Evolutionary conservation across 2,888 invertebrate species (phyloP).

Genomic region (Megastigmus dorsalis): DNA sequence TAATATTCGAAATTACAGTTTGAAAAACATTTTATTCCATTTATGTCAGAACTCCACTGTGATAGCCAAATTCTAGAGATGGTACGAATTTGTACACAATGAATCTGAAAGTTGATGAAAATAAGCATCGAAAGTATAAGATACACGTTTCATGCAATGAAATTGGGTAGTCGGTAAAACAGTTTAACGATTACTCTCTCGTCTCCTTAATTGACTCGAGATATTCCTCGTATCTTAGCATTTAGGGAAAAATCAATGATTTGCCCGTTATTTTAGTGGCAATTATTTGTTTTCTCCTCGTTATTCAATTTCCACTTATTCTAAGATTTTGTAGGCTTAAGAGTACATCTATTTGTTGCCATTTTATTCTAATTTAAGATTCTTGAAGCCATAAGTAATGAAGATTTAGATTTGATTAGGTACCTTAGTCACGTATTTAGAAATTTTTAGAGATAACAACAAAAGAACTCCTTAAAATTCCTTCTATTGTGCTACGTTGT

Average conservation of each 20-base stretch:
- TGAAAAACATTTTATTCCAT: no score
- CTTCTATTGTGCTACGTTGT: not conserved
- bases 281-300: constrained; percentile 16
- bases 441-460: not conserved
- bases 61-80: no score
- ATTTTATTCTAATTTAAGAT: constrained; percentile 44
- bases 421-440: constrained; percentile 9
- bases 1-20: no score
- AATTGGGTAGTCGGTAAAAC: constrained; percentile 12
- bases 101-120: not conserved
- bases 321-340: constrained; percentile 12
- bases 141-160: not conserved
- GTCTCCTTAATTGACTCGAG: constrained; percentile 13
- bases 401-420: constrained; percentile 23
- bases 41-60: no score
- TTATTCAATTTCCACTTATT: constrained; percentile 26
- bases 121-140: not conserved
- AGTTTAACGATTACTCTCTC: not conserved
- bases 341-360: constrained; percentile 42
- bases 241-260: constrained; percentile 34
- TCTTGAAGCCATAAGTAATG: constrained; percentile 43
- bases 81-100: not conserved
- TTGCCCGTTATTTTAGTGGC: constrained; percentile 16
- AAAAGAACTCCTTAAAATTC: not conserved
- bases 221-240: constrained; percentile 44